A percentile compares a stretch with the other conserved stretches of the same genome.
These are phyloP conservation scores for Periophthalmodon schlosseri DNA, from an alignment of 2,113 vertebrate species.

Conservation along the genomic window DNA sequence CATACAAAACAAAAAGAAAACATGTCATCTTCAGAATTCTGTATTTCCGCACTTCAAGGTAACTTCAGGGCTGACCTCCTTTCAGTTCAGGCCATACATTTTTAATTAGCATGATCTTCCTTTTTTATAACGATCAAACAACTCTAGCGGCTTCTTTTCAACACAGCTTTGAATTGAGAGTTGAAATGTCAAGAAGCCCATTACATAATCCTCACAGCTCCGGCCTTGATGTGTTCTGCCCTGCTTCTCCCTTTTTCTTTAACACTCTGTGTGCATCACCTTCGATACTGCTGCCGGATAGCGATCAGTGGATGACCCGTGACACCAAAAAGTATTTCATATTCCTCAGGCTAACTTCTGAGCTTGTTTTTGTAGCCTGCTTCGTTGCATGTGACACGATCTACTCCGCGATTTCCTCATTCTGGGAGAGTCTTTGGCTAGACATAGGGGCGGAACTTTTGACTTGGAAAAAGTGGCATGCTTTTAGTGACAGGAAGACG, in stretches of 20 bases:
- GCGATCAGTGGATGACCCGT: constrained; percentile 28
- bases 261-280: constrained; percentile 10
- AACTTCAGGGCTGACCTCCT: constrained; percentile 10
- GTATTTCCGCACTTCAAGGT: constrained; percentile 10
- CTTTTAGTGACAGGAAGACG: constrained; percentile 59
- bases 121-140: constrained; percentile 20
- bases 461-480: constrained; percentile 29
- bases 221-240: constrained; percentile 23
- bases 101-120: neutral
- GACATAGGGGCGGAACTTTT: neutral
- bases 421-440: neutral
- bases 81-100: neutral
- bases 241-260: constrained; percentile 1
- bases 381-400: neutral
- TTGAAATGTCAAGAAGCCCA: constrained; percentile 39
- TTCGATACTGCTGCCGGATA: neutral
- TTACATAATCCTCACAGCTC: constrained; percentile 2
- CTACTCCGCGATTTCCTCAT: neutral
- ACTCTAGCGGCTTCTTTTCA: constrained; percentile 13
- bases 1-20: neutral
- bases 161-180: constrained; percentile 22
- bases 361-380: neutral
- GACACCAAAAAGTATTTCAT: constrained; percentile 24
- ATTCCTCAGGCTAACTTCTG: neutral
- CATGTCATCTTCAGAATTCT: constrained; percentile 17